These are phyloP conservation scores for Phyllostomus discolor DNA, from an alignment of 2,113 vertebrate species.

Conservation along the genomic window DNA sequence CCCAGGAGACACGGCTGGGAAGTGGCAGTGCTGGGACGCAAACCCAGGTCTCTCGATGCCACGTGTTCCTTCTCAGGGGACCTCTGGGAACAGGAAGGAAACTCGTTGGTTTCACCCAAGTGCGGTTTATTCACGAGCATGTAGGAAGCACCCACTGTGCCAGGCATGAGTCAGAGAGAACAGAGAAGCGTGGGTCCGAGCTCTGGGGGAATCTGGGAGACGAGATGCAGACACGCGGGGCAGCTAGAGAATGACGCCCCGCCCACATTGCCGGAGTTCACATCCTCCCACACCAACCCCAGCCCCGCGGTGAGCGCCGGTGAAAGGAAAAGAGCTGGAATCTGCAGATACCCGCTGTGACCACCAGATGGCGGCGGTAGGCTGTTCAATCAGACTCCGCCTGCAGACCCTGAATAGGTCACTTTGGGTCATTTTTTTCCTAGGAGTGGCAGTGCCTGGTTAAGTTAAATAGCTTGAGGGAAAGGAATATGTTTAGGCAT, in stretches of 20 bases:
- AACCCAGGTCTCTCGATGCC: not conserved
- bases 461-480: not conserved
- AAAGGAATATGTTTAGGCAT: not conserved
- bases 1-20: not conserved
- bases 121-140: conserved; percentile 5
- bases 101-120: not conserved
- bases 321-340: accelerated
- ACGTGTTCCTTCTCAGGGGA: not conserved
- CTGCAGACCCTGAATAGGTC: not conserved
- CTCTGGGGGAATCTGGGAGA: not conserved
- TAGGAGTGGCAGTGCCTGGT: not conserved
- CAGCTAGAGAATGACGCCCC: accelerated
- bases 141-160: not conserved
- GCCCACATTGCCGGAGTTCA: accelerated
- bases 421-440: not conserved
- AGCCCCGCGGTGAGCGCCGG: accelerated
- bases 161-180: not conserved
- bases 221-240: accelerated
- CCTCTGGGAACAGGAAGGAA: not conserved
- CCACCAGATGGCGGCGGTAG: conserved; percentile 26
- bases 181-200: not conserved
- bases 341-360: not conserved
- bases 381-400: not conserved
- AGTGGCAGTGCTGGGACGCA: accelerated
- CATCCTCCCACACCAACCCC: not conserved